Evolutionary conservation across 53 echinoderm and acorn worm genomes (phyloP), one percentile per base, ranked within the genome.

Genomic region (Holothuria leucospilota): DNA sequence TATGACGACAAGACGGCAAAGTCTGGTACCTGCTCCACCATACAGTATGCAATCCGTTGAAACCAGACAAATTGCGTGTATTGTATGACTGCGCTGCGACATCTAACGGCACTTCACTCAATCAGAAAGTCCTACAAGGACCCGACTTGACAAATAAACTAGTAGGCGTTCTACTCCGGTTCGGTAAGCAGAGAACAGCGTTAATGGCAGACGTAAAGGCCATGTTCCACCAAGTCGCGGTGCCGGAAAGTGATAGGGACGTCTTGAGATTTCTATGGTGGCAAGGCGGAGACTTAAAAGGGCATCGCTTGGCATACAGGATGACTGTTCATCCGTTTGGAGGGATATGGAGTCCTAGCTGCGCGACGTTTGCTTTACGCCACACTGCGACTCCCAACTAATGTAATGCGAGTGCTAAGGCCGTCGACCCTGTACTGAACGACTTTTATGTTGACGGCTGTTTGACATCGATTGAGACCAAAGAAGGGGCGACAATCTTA

Each of bases 281-380:
- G 94, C 87, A 69, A 46, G 46, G 53, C 16, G 92, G 90, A 40
- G 29, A 92, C 39, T 13, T n/a, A 87, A 58, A 18, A 23, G 15
- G 2, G 14, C 39, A 62, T 15, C 89, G 86, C 4, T 16, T 70
- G 49, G 81, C 71, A 8, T 92, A 87, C 62, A 20, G 94, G n/a
- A 92, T 94, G 94, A 80, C 86, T 69, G 94, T 92, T 21, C 94
- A 92, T 58, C 69, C 92, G 25, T 94, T 94, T 60, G 91, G 92
- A 2, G 94, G 89, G 9, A 52, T 10, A 8, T 52, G 52, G 52
- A 52, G 52, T 52, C 52, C 52, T n/a, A 52, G 52, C 52, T 84
- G 85, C 9, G 52, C 15, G 52, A 52, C 52, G 9, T 52, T 52
- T 52, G 52, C 52, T 52, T 52, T 52, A 14, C 9, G 13, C 52